Evolutionary conservation across 1,140 invertebrate genomes (phyloP).

Genomic region (Magallana gigas): DNA sequence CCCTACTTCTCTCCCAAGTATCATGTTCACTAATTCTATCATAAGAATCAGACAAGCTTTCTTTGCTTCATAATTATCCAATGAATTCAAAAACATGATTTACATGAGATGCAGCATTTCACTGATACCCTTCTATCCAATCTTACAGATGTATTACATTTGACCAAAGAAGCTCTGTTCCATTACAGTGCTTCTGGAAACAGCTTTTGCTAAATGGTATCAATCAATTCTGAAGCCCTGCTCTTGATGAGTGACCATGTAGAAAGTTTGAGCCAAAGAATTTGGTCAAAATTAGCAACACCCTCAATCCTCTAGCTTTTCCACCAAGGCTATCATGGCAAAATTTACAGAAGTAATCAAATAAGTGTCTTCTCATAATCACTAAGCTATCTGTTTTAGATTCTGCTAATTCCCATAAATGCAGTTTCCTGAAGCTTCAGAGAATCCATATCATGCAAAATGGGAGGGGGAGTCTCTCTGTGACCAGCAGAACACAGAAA

Average conservation of each 20-base stretch:
- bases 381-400: not conserved
- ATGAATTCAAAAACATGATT: not conserved
- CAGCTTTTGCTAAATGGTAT: slow-evolving; percentile 25
- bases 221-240: slow-evolving; percentile 4
- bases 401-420: slow-evolving; percentile 1
- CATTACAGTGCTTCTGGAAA: not conserved
- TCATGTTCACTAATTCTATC: not conserved
- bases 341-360: slow-evolving; percentile 9
- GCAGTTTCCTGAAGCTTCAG: no score
- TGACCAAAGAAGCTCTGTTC: not conserved
- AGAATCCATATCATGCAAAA: no score
- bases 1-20: not conserved
- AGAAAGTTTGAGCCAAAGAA: not conserved
- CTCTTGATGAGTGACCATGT: slow-evolving; percentile 14
- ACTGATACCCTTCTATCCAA: not conserved
- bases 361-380: not conserved
- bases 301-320: not conserved
- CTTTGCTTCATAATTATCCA: not conserved
- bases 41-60: not conserved
- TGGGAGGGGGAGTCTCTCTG: no score
- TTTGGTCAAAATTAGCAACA: slow-evolving; percentile 28
- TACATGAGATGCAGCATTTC: not conserved
- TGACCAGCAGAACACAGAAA: no score
- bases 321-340: slow-evolving; percentile 18
- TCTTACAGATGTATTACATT: slow-evolving; percentile 3